A percentile compares a stretch with the other conserved stretches of the same genome.
Evolutionary conservation across 2,797 vertebrate genomes (phyloP).

Genomic region (Tauraco hartlaubi): DNA sequence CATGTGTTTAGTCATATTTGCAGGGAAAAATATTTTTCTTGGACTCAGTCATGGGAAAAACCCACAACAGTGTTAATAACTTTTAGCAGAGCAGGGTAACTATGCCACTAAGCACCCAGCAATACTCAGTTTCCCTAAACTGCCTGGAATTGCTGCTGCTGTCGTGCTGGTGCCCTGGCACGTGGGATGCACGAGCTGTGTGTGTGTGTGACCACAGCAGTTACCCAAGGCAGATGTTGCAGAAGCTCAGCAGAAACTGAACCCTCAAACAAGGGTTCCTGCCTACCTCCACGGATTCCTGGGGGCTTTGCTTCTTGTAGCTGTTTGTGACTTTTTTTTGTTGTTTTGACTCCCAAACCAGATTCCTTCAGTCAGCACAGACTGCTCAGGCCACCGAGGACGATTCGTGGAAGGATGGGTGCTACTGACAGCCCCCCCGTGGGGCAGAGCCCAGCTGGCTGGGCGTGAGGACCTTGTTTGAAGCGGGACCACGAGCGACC

Average conservation of each 20-base stretch:
- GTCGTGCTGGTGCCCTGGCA: too few relatives aligned
- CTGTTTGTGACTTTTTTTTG: not conserved
- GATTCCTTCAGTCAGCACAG: constrained; percentile 86
- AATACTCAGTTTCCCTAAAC: not conserved
- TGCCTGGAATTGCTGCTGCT: not conserved
- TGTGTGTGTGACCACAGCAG: rapidly evolving
- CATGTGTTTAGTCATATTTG: not conserved
- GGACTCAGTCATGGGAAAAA: not conserved
- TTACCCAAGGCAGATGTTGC: not conserved
- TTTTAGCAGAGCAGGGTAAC: not conserved
- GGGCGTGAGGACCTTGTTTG: constrained; percentile 32
- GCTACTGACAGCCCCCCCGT: constrained; percentile 83
- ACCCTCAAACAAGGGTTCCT: rapidly evolving
- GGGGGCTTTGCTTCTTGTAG: not conserved
- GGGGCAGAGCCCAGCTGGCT: constrained; percentile 79
- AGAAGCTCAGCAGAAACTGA: not conserved
- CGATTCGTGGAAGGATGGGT: constrained; percentile 94
- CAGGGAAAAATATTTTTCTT: not conserved
- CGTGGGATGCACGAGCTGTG: not conserved
- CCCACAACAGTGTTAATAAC: rapidly evolving
- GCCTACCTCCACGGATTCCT: rapidly evolving
- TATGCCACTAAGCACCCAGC: not conserved
- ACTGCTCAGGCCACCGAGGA: constrained; percentile 66
- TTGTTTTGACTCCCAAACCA: constrained; percentile 32
- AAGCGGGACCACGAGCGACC: not conserved